Evolutionary conservation across 2,888 invertebrate species (phyloP).

Genomic region (Lysandra bellargus): DNA sequence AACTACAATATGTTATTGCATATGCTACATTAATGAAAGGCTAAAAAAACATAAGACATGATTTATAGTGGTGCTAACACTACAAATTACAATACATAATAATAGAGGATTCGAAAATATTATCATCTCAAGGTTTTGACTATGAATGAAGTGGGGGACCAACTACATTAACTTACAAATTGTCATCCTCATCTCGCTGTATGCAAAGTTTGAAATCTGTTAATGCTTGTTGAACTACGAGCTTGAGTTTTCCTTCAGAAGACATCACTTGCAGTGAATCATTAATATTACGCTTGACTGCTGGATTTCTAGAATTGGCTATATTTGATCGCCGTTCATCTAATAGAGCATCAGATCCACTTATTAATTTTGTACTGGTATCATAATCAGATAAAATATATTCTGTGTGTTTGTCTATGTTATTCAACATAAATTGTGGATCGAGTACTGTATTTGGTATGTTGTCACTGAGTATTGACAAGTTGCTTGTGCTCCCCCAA

Average conservation of each 20-base stretch:
- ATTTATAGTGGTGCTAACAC: too few species aligned
- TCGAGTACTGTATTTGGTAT: slow-evolving; percentile 44
- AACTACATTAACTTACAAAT: slow-evolving; percentile 58
- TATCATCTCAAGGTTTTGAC: too few species aligned
- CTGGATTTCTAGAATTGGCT: slow-evolving; percentile 41
- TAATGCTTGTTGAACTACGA: slow-evolving; percentile 54
- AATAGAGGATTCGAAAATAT: too few species aligned
- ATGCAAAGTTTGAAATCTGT: slow-evolving; percentile 58
- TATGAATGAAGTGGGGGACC: too few species aligned
- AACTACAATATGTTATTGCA: background rate
- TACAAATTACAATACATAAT: too few species aligned
- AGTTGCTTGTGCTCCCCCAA: slow-evolving; percentile 48
- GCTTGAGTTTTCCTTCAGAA: slow-evolving; percentile 43
- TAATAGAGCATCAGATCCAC: slow-evolving; percentile 40
- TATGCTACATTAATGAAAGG: too few species aligned
- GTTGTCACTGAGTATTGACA: slow-evolving; percentile 48
- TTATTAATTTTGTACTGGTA: slow-evolving; percentile 36
- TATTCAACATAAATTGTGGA: slow-evolving; percentile 40
- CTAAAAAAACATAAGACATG: too few species aligned
- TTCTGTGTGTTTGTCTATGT: slow-evolving; percentile 44
- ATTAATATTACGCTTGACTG: slow-evolving; percentile 51
- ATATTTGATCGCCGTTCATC: slow-evolving; percentile 33
- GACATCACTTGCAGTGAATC: slow-evolving; percentile 48
- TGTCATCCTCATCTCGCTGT: slow-evolving; percentile 52
- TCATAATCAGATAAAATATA: slow-evolving; percentile 18